phyloP scores from a whole-genome alignment of 2,797 vertebrate species.

The Glossophaga mutica region DNA sequence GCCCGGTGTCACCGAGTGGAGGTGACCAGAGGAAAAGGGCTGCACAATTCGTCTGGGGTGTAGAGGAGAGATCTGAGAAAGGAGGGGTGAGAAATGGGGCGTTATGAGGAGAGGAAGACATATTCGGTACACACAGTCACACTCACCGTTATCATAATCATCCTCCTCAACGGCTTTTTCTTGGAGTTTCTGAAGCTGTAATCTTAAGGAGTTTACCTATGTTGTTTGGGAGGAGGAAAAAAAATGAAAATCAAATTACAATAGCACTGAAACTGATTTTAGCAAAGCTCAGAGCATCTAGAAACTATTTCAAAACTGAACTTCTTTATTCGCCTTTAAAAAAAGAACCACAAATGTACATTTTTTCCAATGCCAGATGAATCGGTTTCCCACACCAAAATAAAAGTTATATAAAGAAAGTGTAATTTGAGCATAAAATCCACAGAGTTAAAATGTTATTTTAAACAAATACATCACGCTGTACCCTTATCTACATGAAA shows the following conservation, averaged over 20 bases:
- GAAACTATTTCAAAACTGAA: background rate
- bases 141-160: constrained; percentile 91
- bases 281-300: background rate
- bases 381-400: background rate
- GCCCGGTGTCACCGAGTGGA: background rate
- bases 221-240: constrained; percentile 36
- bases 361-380: constrained; percentile 5
- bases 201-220: constrained; percentile 90
- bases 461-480: constrained; percentile 54
- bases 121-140: background rate
- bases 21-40: background rate
- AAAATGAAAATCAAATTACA: constrained; percentile 30
- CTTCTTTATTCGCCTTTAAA: background rate
- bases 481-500: background rate
- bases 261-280: background rate
- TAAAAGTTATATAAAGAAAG: background rate
- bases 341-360: background rate
- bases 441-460: constrained; percentile 24
- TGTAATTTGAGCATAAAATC: constrained; percentile 33
- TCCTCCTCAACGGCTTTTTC: constrained; percentile 90
- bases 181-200: constrained; percentile 89
- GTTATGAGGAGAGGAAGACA: background rate
- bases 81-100: background rate
- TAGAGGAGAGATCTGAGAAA: background rate
- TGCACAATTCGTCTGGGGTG: background rate